Conservation (phyloP, 2,888 invertebrate species). For the Panzeria rudis region DNA sequence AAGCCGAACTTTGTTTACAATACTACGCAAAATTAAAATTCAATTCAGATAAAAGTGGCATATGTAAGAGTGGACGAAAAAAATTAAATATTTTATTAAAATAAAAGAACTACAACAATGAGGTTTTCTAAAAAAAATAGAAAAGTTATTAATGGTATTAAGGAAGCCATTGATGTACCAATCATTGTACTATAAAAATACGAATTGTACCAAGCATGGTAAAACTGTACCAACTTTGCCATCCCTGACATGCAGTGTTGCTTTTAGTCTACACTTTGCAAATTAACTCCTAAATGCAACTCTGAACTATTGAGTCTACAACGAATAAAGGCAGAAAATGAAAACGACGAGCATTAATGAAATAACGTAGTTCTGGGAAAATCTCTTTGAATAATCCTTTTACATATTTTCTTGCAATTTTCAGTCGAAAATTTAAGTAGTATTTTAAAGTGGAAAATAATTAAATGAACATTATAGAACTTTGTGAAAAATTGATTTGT, state of each 20-base stretch:
- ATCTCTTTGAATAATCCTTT: conserved; percentile 56
- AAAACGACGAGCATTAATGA: conserved; percentile 53
- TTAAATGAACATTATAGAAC: not conserved
- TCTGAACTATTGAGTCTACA: conserved; percentile 31
- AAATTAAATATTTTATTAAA: too few species aligned
- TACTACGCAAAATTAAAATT: too few species aligned
- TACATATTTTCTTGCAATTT: conserved; percentile 62
- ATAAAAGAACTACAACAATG: too few species aligned
- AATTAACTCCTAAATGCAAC: conserved; percentile 19
- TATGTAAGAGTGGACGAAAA: too few species aligned
- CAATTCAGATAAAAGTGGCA: too few species aligned
- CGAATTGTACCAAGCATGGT: too few species aligned
- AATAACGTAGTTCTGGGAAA: conserved; percentile 68
- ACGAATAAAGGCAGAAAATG: conserved; percentile 48
- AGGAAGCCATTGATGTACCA: too few species aligned
- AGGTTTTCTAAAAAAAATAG: too few species aligned
- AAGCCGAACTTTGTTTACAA: too few species aligned
- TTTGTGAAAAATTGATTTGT: conserved; percentile 8
- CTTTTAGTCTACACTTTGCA: conserved; percentile 15
- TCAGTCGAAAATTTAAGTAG: conserved; percentile 59
- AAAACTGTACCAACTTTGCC: too few species aligned
- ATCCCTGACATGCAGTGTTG: conserved; percentile 22
- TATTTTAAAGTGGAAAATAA: conserved; percentile 53
- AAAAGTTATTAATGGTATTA: too few species aligned
- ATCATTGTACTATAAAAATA: too few species aligned